These are phyloP conservation scores for Microplitis demolitor DNA, from an alignment of 1,140 invertebrate genomes.

Conservation along the genomic window DNA sequence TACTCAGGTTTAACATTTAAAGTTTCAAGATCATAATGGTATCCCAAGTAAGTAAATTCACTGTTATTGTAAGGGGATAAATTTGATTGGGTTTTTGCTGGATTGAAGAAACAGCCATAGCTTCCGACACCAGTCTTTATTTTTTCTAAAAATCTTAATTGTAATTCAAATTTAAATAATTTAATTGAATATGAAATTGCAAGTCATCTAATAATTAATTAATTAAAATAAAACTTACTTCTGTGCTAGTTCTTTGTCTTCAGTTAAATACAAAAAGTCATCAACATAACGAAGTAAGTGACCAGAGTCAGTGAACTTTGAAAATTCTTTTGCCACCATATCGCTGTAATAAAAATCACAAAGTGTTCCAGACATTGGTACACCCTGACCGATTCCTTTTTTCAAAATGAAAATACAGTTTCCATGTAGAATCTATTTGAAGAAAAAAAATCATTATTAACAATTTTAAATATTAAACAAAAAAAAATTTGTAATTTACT, in stretches of 20 bases:
- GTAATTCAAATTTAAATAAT: background rate
- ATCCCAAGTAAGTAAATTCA: constrained; percentile 8
- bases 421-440: background rate
- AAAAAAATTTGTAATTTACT: background rate
- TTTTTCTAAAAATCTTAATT: background rate
- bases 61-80: background rate
- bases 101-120: constrained; percentile 9
- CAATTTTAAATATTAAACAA: background rate
- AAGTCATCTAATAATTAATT: background rate
- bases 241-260: background rate
- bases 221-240: background rate
- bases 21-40: background rate
- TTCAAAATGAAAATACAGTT: background rate
- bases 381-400: constrained; percentile 12
- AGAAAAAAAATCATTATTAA: background rate
- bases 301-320: constrained; percentile 1
- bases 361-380: background rate
- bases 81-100: constrained; percentile 1
- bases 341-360: constrained; percentile 11
- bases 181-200: background rate
- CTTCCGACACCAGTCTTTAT: background rate
- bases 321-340: constrained; percentile 4
- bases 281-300: constrained; percentile 13
- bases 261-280: constrained; percentile 17
- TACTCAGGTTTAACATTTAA: constrained; percentile 3